Conservation (phyloP, 2,113 vertebrate species). For the Piaya cayana region DNA sequence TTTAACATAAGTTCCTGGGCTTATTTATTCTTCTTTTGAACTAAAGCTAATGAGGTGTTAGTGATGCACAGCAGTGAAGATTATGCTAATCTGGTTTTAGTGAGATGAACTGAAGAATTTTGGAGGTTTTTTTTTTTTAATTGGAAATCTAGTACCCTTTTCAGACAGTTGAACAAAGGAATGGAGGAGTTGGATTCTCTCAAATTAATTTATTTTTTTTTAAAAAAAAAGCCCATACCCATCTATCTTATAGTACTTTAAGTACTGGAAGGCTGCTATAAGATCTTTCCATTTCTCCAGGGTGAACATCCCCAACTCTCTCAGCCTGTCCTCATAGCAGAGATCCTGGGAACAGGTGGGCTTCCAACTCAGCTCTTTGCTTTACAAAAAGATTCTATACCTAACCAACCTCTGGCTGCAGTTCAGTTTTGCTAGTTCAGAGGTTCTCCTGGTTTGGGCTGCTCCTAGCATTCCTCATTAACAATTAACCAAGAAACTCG, state of each 20-base stretch:
- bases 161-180: neutral
- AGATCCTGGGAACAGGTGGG: neutral
- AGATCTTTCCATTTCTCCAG: too few species aligned
- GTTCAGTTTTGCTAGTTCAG: neutral
- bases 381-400: neutral
- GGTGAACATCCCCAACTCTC: too few species aligned
- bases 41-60: neutral
- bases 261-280: too few species aligned
- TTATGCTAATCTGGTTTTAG: constrained; percentile 19
- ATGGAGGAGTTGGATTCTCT: neutral
- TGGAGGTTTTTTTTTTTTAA: neutral
- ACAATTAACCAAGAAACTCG: neutral
- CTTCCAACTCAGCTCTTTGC: neutral
- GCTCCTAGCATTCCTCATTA: neutral
- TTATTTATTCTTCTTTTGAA: neutral
- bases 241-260: too few species aligned
- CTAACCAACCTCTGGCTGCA: neutral
- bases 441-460: neutral
- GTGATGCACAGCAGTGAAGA: neutral
- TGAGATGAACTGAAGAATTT: neutral
- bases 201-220: neutral
- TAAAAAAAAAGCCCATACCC: too few species aligned
- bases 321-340: too few species aligned
- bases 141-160: neutral
- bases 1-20: neutral